Conservation (phyloP, 2,113 vertebrate species). For the Phyllopteryx taeniolatus region DNA sequence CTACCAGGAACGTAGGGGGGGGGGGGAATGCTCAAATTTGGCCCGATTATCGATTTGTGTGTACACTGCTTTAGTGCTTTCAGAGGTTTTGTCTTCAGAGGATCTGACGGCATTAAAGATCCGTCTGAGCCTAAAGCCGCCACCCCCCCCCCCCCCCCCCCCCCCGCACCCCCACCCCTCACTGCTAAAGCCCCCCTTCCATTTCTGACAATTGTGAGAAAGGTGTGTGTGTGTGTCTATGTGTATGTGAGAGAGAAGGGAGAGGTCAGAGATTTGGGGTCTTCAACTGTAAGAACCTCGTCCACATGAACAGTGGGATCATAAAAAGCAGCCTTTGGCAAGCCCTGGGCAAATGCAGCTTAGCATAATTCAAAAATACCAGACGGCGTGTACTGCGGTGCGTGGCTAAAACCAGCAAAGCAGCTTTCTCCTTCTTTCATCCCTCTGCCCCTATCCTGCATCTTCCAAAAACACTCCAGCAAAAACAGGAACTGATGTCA, state of each 20-base stretch:
- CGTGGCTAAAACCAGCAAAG: slow-evolving; percentile 58
- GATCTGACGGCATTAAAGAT: slow-evolving; percentile 57
- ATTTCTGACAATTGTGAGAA: slow-evolving; percentile 35
- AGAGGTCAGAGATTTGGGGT: slow-evolving; percentile 4
- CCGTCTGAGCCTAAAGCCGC: slow-evolving; percentile 43
- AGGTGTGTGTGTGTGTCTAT: slow-evolving; percentile 20
- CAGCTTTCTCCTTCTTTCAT: slow-evolving; percentile 62
- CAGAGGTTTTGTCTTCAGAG: slow-evolving; percentile 54
- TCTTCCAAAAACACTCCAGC: slow-evolving; percentile 46
- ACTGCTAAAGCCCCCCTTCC: slow-evolving; percentile 1
- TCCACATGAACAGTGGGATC: slow-evolving; percentile 36
- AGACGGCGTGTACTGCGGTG: slow-evolving; percentile 52
- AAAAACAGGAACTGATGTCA: slow-evolving; percentile 44
- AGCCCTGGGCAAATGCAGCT: slow-evolving; percentile 54
- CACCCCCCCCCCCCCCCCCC: not conserved
- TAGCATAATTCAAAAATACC: slow-evolving; percentile 69
- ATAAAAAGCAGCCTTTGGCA: slow-evolving; percentile 59
- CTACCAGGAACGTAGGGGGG: not conserved
- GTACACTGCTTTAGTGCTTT: slow-evolving; percentile 26
- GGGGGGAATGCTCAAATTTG: not conserved
- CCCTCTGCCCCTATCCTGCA: slow-evolving; percentile 34
- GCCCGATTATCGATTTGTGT: slow-evolving; percentile 25
- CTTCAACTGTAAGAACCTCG: slow-evolving; percentile 24
- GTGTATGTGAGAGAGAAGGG: not conserved
- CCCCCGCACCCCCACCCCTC: not conserved